A percentile compares a stretch with the other conserved stretches of the same genome.
phyloP scores from a whole-genome alignment of 2,797 vertebrate species.

The Tapera naevia region DNA sequence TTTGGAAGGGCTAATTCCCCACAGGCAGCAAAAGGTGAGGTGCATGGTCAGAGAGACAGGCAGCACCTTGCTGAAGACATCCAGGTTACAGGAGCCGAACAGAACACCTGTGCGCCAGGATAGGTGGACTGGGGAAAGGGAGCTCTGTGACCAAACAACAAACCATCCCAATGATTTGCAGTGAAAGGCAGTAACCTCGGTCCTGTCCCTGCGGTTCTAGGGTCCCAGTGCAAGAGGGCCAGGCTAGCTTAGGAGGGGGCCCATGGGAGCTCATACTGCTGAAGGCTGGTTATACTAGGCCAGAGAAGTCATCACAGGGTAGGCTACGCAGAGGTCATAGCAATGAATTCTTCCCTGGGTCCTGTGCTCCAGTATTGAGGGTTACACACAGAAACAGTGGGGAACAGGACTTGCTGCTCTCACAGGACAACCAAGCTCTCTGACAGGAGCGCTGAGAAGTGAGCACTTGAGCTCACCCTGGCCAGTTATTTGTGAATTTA shows the following conservation, averaged over 20 bases:
- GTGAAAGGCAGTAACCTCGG: background rate
- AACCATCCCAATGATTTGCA: accelerated
- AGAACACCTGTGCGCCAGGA: background rate
- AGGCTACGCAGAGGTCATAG: accelerated
- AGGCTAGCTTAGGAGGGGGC: background rate
- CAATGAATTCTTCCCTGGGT: background rate
- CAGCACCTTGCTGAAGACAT: background rate
- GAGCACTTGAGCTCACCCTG: background rate
- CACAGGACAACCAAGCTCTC: accelerated
- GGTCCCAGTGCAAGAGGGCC: too few species aligned
- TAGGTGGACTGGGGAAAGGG: background rate
- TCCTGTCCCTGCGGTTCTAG: background rate
- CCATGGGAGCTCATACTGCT: accelerated
- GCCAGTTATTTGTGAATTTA: background rate
- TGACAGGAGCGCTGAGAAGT: background rate
- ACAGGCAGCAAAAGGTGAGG: accelerated
- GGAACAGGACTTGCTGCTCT: background rate
- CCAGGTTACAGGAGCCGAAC: background rate
- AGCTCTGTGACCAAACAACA: accelerated
- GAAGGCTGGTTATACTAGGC: background rate
- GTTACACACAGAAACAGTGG: background rate
- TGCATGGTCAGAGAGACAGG: background rate
- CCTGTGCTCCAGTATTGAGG: accelerated
- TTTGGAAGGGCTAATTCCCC: background rate
- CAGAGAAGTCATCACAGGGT: background rate